Evolutionary conservation across 2,797 vertebrate genomes (phyloP).

Genomic region (Falco concolor): DNA sequence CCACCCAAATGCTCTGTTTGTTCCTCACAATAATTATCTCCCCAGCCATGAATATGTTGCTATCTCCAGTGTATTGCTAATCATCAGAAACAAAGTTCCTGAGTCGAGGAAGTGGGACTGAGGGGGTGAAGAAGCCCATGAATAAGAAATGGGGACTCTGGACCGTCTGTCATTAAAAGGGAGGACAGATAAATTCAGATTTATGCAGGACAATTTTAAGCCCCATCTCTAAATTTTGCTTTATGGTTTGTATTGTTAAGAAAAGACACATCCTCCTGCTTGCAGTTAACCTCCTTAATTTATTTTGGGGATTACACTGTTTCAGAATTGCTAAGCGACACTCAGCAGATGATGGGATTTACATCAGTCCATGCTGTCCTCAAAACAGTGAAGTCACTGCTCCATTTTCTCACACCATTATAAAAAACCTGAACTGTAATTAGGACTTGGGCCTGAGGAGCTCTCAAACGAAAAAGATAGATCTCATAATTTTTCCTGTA

Average conservation of each 20-base stretch:
- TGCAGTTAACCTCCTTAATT: not conserved
- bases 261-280: not conserved
- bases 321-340: not conserved
- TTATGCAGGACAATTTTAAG: slow-evolving; percentile 7
- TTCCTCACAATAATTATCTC: not conserved
- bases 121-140: not conserved
- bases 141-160: not conserved
- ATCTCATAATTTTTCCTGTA: not conserved
- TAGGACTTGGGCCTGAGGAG: not conserved
- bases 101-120: not conserved
- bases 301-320: slow-evolving; percentile 21
- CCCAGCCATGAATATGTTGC: not conserved
- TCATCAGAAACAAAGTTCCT: not conserved
- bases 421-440: not conserved
- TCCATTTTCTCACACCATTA: not conserved
- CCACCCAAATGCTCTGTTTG: not conserved
- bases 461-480: not conserved
- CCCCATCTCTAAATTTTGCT: not conserved
- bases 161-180: not conserved
- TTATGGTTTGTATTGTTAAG: not conserved
- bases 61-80: not conserved
- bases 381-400: not conserved
- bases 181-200: not conserved
- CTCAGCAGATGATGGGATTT: slow-evolving; percentile 23
- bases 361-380: not conserved